phyloP scores from a whole-genome alignment of 1,140 invertebrate genomes.

The Diachasma alloeum region DNA sequence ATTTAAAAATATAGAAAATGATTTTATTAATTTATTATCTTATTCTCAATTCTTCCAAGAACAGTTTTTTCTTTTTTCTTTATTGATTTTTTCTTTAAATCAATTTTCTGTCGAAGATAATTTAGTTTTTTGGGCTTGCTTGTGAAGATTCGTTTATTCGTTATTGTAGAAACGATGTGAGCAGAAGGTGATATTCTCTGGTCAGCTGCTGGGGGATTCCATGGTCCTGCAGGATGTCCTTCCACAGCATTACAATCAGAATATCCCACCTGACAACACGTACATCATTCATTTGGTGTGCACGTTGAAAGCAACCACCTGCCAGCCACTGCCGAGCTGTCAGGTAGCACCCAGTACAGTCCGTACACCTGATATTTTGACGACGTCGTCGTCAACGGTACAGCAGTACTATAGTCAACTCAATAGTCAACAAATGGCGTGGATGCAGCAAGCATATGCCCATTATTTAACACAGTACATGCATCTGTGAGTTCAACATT shows the following conservation, averaged over 20 bases:
- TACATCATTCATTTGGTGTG: slow-evolving; percentile 85
- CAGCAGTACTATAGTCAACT: slow-evolving; percentile 55
- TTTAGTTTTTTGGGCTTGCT: too few relatives aligned
- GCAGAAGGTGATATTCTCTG: slow-evolving; percentile 91
- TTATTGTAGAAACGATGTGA: slow-evolving; percentile 75
- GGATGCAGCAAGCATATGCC: slow-evolving; percentile 86
- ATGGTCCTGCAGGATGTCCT: slow-evolving; percentile 82
- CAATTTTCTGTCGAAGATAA: not conserved
- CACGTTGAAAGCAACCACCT: slow-evolving; percentile 61
- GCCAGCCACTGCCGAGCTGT: not conserved
- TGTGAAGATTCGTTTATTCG: not conserved
- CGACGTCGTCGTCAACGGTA: not conserved
- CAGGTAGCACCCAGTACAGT: not conserved
- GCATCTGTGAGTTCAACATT: slow-evolving; percentile 68
- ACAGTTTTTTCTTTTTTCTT: too few relatives aligned
- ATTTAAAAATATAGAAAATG: too few relatives aligned
- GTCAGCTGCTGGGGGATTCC: slow-evolving; percentile 82
- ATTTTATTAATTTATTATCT: too few relatives aligned
- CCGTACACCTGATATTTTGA: not conserved
- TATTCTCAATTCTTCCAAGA: too few relatives aligned
- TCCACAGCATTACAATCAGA: slow-evolving; percentile 75
- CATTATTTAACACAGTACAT: slow-evolving; percentile 87
- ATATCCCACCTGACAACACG: slow-evolving; percentile 45
- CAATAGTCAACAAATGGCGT: slow-evolving; percentile 69
- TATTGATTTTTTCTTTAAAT: not conserved